Percentiles rank a stretch among this genome's conserved stretches.
Conservation (phyloP, 2,888 invertebrate species). For the Orthosia gothica region DNA sequence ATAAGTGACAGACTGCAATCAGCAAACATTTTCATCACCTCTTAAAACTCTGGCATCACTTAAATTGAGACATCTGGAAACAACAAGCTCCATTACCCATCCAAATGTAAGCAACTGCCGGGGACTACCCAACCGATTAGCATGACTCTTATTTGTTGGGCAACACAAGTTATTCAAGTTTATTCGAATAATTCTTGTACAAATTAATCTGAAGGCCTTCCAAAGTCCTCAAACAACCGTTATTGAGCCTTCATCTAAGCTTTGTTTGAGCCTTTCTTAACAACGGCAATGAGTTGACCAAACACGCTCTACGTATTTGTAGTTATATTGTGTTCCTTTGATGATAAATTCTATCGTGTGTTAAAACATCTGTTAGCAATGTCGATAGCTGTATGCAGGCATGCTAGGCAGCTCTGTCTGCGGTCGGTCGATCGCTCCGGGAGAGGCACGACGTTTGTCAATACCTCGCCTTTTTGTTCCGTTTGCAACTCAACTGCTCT, state of each 20-base stretch:
- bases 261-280: conserved; percentile 18
- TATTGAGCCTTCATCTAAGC: neutral
- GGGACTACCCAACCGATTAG: neutral
- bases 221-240: conserved; percentile 8
- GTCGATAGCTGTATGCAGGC: conserved; percentile 37
- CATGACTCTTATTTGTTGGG: conserved; percentile 1
- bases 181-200: neutral
- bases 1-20: neutral
- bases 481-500: conserved; percentile 46
- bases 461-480: conserved; percentile 51
- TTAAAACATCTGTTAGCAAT: conserved; percentile 44
- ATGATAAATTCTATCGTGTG: conserved; percentile 37
- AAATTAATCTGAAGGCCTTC: conserved; percentile 9
- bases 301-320: conserved; percentile 1
- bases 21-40: conserved; percentile 2
- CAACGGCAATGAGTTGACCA: conserved; percentile 11
- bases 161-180: conserved; percentile 14
- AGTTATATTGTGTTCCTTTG: conserved; percentile 24
- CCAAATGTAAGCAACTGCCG: neutral
- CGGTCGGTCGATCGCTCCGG: conserved; percentile 40
- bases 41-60: neutral
- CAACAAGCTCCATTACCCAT: neutral
- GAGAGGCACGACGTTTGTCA: conserved; percentile 51
- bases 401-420: conserved; percentile 29
- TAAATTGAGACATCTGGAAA: conserved; percentile 6